These are phyloP conservation scores for Pristiophorus japonicus DNA, from an alignment of 2,113 vertebrate genomes.

Conservation along the genomic window DNA sequence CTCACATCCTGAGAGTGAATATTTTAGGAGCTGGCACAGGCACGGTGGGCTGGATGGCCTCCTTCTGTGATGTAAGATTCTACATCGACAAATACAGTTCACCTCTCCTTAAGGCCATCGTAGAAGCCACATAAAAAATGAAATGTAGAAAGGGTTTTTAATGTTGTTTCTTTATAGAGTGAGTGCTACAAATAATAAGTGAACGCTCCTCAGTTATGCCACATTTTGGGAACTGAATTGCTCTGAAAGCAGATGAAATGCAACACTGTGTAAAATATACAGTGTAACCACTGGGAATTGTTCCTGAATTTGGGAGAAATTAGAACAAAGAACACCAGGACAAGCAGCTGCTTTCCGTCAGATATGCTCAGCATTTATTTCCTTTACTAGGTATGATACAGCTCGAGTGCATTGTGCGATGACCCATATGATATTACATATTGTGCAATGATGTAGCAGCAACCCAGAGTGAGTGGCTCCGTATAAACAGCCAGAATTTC, in stretches of 20 bases:
- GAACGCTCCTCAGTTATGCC: neutral
- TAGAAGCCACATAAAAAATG: neutral
- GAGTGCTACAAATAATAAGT: neutral
- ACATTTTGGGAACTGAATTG: neutral
- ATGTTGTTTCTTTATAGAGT: neutral
- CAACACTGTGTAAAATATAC: neutral
- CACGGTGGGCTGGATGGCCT: neutral
- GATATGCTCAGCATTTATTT: too few species aligned
- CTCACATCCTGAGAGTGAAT: neutral
- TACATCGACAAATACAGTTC: neutral
- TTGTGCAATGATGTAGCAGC: neutral
- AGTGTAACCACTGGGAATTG: neutral
- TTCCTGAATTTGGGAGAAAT: too few species aligned
- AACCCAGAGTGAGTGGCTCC: neutral
- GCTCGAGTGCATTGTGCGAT: too few species aligned
- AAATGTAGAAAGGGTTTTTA: neutral
- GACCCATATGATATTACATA: too few species aligned
- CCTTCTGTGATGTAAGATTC: neutral
- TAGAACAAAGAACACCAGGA: too few species aligned
- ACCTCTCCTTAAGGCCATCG: neutral
- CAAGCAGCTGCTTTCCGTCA: too few species aligned
- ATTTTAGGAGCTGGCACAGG: neutral
- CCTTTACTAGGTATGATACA: too few species aligned
- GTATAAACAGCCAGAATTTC: neutral
- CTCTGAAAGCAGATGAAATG: neutral